Base-by-base conservation (phyloP, 2,113 vertebrate genomes). In the Delphinapterus leucas region DNA sequence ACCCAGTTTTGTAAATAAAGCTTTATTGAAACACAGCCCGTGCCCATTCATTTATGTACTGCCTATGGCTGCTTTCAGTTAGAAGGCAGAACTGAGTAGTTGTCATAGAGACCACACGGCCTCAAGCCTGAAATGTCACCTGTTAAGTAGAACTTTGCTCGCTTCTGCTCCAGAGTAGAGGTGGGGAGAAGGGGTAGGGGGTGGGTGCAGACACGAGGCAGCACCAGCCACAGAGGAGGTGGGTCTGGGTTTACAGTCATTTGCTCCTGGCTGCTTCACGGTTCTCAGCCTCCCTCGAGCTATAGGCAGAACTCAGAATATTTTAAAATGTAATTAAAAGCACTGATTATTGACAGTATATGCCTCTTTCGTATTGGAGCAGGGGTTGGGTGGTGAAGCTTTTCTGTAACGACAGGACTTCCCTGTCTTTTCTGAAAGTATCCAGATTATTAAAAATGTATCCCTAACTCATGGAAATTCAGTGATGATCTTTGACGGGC, bases 1-100 rank as follows among this genome's bases (percentile, higher is more conserved):
- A 44, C 77, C 18, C 11, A 21, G 49, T 96, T 88, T 82, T 93
- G 44, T 96, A 90, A 96, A 88, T 95, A 95, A 96, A 94, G 67
- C 85, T 71, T 86, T 88, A 36, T 47, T 85, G 67, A 55, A 86
- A 93, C 61, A 76, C 44, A 44, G 63, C 21, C 71, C 31, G 25
- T 4, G 26, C 18, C 70, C 49, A 60, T 83, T 90, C 21, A 18
- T 91, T 94, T 82, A 53, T 49, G 14, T 90, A 31, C 44, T 83
- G 55, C 80, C 8, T 71, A 0, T 31, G 82, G 18, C 38, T 93
- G 86, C 47, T 88, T 79, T 60, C 26, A 21, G 3, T 93, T 55
- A 17, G 58, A 49, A 81, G 71, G 80, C 77, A 93, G 53, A 65
- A 36, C 28, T 85, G 55, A 65, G 44, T 76, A 63, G 67, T 61